Evolutionary conservation across 2,888 invertebrate genomes (phyloP), one percentile per base, ranked within the genome.

Genomic region (Biston stratarius): DNA sequence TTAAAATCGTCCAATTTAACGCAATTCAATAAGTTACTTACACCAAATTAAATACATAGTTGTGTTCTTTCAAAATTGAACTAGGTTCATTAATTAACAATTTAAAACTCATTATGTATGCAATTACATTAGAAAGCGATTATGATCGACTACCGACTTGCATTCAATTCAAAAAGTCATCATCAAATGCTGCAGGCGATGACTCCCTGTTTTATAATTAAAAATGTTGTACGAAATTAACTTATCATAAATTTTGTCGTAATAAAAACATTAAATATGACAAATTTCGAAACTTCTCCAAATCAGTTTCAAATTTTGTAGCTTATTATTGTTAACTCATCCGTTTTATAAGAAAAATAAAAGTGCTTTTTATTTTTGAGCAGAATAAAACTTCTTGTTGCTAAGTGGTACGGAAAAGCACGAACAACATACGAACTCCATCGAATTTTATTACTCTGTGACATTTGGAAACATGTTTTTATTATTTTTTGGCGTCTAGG

Each of bases 381-480:
- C 36, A 57, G 15, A 40, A 38, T 15, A 10, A 44, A 64, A 65
- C 58, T 59, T 24, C 59, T 56, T 65, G 80, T 83, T 83, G 76
- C 79, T 78, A 87, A 80, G 80, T 84, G 82, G 77, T 65, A 86
- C 84, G 62, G 60, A 51, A 53, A 38, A 64, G 61, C 66, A 77
- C 79, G 64, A 64, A 63, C 61, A 68, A 63, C 45, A 60, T 38
- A 38, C 56, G 58, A 65, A 74, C 52, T 65, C 49, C 65, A 71
- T 73, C 51, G 67, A 67, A 69, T 69, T 67, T 70, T 73, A 70
- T 67, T 70, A 71, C 72, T 70, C 75, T 77, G 77, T 89, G 92
- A 90, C 92, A 92, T 92, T 92, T 88, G 76, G 78, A 82, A 91
- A 91, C 92, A 81, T 65, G 92, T 91, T 88, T 82, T 79, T 83